These are phyloP conservation scores for Sinocyclocheilus grahami DNA, from an alignment of 2,113 vertebrate genomes.

Conservation along the genomic window DNA sequence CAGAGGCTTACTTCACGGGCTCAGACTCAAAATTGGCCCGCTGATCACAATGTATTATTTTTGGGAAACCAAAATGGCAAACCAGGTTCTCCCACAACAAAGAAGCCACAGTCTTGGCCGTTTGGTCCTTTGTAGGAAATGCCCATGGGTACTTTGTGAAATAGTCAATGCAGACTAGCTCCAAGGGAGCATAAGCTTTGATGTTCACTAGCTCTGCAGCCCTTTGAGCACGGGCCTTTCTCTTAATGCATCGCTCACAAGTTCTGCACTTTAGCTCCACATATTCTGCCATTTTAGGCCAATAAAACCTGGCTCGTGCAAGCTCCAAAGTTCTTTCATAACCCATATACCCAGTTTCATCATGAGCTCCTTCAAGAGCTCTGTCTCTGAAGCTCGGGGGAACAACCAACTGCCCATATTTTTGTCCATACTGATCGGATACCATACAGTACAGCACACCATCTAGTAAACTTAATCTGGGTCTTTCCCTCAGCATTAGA, in stretches of 20 bases:
- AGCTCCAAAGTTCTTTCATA: constrained; percentile 47
- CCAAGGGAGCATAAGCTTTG: constrained; percentile 20
- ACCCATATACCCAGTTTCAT: constrained; percentile 48
- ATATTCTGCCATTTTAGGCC: constrained; percentile 35
- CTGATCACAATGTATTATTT: constrained; percentile 40
- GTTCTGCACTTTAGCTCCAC: constrained; percentile 44
- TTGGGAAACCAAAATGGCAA: constrained; percentile 51
- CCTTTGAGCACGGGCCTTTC: constrained; percentile 35
- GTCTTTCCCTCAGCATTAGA: not conserved
- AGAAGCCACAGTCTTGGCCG: constrained; percentile 27
- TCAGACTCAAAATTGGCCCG: constrained; percentile 49
- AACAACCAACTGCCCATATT: constrained; percentile 31
- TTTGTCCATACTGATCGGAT: not conserved
- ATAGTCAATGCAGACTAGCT: constrained; percentile 47
- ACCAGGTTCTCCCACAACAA: constrained; percentile 50
- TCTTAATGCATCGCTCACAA: constrained; percentile 27
- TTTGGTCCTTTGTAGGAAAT: constrained; percentile 47
- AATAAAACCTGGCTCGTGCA: constrained; percentile 45
- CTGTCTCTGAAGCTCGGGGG: constrained; percentile 7
- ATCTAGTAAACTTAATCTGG: constrained; percentile 2
- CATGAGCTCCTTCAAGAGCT: constrained; percentile 41
- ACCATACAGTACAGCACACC: constrained; percentile 27
- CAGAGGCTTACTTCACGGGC: not conserved
- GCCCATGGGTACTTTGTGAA: constrained; percentile 51
- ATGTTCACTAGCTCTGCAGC: constrained; percentile 43